Evolutionary conservation across 2,797 vertebrate genomes (phyloP), one percentile per base, ranked within the genome.

Genomic region (Sebastes vulpes): DNA sequence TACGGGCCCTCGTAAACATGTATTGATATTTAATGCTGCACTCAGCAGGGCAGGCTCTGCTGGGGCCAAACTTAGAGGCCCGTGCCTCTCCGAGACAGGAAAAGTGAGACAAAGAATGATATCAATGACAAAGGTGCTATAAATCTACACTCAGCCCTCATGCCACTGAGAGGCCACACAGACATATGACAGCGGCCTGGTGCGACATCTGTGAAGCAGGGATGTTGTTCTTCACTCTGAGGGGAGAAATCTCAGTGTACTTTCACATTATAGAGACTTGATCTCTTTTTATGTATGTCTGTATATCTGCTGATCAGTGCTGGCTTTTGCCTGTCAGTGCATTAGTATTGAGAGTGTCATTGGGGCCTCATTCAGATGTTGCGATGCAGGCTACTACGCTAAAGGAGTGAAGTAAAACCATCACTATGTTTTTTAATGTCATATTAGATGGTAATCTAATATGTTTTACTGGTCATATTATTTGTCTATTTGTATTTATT

Each of bases 21-120:
- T 90, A 93, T 96, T 96, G 92, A 95, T 95, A 95, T 96, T 95
- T 94, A 94, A 95, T 87, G 87, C 77, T 46, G 77, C 61, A 26
- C 93, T 91, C 94, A 93, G 93, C 88, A 87, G 91, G 90, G 56
- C 85, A 73, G 71, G 65, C 12, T 74, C 77, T 81, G 78, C 32
- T 5, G 58, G 54, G 54, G 77, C 71, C 65, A 63, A 69, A 83
- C 61, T 83, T 81, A 83, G 82, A 87, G 72, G 84, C 72, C 81
- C 16, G 81, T 3, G 46, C 52, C 58, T 88, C 69, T 75, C 25
- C 0, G 3, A 82, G 75, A 87, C 86, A 89, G 81, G 88, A 94
- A 87, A 89, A 86, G 79, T 54, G 35, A 80, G 73, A 89, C 82
- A 93, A 92, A 90, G 90, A 94, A 87, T 48, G 38, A 83, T 87